Evolutionary conservation across 1,140 invertebrate genomes (phyloP), one percentile per base, ranked within the genome.

Genomic region (Micrasema minimum): DNA sequence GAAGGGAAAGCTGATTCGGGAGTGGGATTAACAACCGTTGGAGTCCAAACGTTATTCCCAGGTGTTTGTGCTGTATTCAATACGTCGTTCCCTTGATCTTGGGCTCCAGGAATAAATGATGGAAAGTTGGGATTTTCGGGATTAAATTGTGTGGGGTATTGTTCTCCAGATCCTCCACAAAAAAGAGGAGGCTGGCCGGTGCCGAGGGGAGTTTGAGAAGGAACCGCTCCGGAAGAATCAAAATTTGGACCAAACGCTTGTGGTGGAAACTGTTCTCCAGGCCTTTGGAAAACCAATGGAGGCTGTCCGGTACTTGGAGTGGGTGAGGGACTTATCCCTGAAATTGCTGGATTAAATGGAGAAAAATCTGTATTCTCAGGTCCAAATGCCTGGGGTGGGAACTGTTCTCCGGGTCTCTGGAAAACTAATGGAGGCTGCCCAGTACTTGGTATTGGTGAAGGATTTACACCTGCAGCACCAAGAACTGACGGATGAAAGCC

Each of bases 41-140:
- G 74, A 3, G 43, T 75, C 74, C 74, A 75, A 37, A 64, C 57
- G 61, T 75, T 75, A 69, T 59, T 64, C 7, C 35, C 46, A 66
- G 35, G 46, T 16, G 43, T 72, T 38, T 22, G 41, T 4, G 26
- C 53, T 50, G 50, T 46, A 16, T 51, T 22, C 12, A 66, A 26
- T 20, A 23, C 59, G 20, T 65, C 20, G 43, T 22, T 46, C 1
- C 50, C 51, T 57, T 55, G 51, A 55, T 67, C 50, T 57, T 69
- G 66, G 3, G 37, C 12, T 12, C 66, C 66, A 18, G 72, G 62
- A 59, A 69, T 50, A 20, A 73, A 26, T 11, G 55, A 45, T 14
- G 68, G 65, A 4, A 20, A 38, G 14, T 18, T 26, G 14, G 55
- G 53, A 53, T 18, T 48, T 20, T 69, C 66, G 6, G 41, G 66